Evolutionary conservation across 2,797 vertebrate species (phyloP), one percentile per base, ranked within the genome.

Genomic region (Alfaro cultratus): DNA sequence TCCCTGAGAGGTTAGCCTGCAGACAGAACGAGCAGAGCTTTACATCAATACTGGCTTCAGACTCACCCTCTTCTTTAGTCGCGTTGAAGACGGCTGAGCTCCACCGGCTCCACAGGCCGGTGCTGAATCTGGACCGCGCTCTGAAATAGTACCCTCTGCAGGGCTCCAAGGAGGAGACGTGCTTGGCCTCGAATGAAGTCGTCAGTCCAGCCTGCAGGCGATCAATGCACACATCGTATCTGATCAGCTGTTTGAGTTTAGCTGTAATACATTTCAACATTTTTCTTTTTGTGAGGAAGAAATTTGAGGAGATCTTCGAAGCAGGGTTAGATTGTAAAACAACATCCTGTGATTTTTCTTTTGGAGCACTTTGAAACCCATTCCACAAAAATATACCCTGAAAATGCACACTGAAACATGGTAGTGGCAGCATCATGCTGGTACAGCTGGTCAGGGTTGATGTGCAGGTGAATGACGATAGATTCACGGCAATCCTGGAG

Each of bases 71-170:
- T 72, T 98, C 97, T 1, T 97, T 92, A 1, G 97, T 98, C 83
- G 3, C 62, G 31, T 0, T 47, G 34, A 4, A 85, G 34, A 83
- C 34, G 0, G 1, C 21, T 7, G 49, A 0, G 31, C 95, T 95
- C 98, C 98, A 99, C 31, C 92, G 64, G 1, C 98, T 98, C 98
- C 98, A 99, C 34, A 93, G 85, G 10, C 97, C 97, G 6, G 77
- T 85, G 9, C 86, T 94, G 1, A 97, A 90, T 86, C 89, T 97
- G 73, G 95, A 95, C 80, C 97, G 96, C 86, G 91, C 93, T 91
- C 96, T 96, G 87, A 99, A 97, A 68, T 94, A 83, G 55, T 99
- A 98, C 47, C 75, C 53, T 11, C 83, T 96, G 81, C 95, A 94
- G 0, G 97, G 97, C 83, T 96, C 90, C 93, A 99, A 94, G 67